A percentile compares a stretch with the other conserved stretches of the same genome.
These are phyloP conservation scores for Hypercompe scribonia DNA, from an alignment of 2,888 invertebrate genomes.

Conservation along the genomic window DNA sequence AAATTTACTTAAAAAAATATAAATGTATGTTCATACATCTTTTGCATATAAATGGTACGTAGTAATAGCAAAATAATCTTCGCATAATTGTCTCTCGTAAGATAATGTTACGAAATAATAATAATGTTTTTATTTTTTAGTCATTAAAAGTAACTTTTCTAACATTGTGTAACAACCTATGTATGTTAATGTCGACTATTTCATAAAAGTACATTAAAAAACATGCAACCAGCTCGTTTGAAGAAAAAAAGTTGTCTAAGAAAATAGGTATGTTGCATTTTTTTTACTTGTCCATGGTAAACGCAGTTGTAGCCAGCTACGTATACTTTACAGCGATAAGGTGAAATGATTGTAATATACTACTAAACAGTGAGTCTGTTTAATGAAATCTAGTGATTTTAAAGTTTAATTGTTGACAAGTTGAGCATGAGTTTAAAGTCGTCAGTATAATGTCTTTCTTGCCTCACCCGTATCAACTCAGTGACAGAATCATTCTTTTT, in stretches of 20 bases:
- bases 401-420: neutral
- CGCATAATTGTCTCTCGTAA: neutral
- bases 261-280: neutral
- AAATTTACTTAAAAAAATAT: neutral
- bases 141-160: neutral
- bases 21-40: neutral
- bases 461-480: no score
- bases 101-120: neutral
- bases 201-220: neutral
- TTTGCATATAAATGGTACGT: neutral
- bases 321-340: no score
- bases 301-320: neutral
- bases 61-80: conserved; percentile 1
- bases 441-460: no score
- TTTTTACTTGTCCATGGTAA: neutral
- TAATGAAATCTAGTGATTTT: neutral
- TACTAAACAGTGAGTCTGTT: neutral
- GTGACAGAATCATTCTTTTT: no score
- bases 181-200: neutral
- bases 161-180: neutral
- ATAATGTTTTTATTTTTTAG: neutral
- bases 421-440: no score
- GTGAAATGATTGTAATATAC: neutral
- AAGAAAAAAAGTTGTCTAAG: neutral
- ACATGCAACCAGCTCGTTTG: neutral